Evolutionary conservation across 2,113 vertebrate genomes (phyloP), one percentile per base, ranked within the genome.

Genomic region (Cryptotis parvus): DNA sequence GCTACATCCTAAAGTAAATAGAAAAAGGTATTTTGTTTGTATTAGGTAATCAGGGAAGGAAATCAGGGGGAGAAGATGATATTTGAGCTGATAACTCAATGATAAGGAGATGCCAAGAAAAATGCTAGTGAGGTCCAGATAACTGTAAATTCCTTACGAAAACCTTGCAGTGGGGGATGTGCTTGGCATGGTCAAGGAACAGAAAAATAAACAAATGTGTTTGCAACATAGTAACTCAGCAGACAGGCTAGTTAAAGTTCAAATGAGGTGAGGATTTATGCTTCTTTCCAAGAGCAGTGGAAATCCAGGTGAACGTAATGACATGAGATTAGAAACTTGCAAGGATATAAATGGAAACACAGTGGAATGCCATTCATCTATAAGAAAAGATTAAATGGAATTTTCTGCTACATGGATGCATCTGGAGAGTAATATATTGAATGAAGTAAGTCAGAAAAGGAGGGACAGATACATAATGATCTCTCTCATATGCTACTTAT

Each of bases 21-120:
- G 6, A 73, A 81, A 92, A 29, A 84, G 3, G 31, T 16, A 6
- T 65, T 95, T 70, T 84, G 70, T 84, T 87, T 91, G 65, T 65
- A 89, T 65, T 49, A 84, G 4, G 6, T 81, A 84, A 81, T 24
- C n/a, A 93, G 9, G 11, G 20, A 72, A 79, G 39, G 45, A 49
- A 49, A 49, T 49, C 10, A n/a, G n/a, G n/a, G n/a, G n/a, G n/a
- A n/a, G n/a, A 1, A 68, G 65, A 94, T 89, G 31, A 74, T 69
- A 84, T 69, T 66, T 87, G 43, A 94, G 65, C 9, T 65, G 45
- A 77, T 63, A 94, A 78, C 12, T 33, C 61, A 84, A 45, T 66
- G 61, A 65, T 26, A 27, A 1, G 14, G 74, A 85, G 82, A 89
- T 41, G 39, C 63, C 41, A 58, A 93, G 61, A 66, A 69, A 91